These are phyloP conservation scores for Alethe castanea DNA, from an alignment of 2,113 vertebrate genomes.

Conservation along the genomic window DNA sequence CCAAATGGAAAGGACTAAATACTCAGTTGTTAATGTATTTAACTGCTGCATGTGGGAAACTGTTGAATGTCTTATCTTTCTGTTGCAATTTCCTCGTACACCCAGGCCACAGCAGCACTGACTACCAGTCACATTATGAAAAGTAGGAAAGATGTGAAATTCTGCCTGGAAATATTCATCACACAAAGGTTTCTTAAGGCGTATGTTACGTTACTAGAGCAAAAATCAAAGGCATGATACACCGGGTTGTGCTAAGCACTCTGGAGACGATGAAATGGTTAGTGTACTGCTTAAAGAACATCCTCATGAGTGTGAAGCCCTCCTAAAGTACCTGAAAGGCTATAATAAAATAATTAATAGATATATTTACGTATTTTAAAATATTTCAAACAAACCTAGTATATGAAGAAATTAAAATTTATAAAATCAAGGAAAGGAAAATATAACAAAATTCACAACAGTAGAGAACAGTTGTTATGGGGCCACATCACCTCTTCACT, in stretches of 20 bases:
- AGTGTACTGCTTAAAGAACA: not conserved
- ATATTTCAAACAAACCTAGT: not conserved
- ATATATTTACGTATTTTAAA: not conserved
- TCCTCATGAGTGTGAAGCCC: not conserved
- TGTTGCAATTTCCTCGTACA: not conserved
- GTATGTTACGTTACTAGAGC: not conserved
- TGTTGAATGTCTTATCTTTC: not conserved
- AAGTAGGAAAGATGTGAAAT: constrained; percentile 6
- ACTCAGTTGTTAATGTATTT: not conserved
- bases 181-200: not conserved
- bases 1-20: not conserved
- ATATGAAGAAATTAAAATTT: not conserved
- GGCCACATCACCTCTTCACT: not conserved
- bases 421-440: not conserved
- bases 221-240: not conserved
- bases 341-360: not conserved
- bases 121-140: not conserved
- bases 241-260: not conserved
- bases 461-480: not conserved
- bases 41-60: not conserved
- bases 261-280: not conserved
- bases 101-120: not conserved
- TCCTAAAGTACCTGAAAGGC: not conserved
- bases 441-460: not conserved
- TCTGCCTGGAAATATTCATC: not conserved